Percentiles rank a stretch among this genome's conserved stretches.
These are phyloP conservation scores for Himalopsyche phryganea DNA, from an alignment of 1,140 invertebrate genomes.

Conservation along the genomic window DNA sequence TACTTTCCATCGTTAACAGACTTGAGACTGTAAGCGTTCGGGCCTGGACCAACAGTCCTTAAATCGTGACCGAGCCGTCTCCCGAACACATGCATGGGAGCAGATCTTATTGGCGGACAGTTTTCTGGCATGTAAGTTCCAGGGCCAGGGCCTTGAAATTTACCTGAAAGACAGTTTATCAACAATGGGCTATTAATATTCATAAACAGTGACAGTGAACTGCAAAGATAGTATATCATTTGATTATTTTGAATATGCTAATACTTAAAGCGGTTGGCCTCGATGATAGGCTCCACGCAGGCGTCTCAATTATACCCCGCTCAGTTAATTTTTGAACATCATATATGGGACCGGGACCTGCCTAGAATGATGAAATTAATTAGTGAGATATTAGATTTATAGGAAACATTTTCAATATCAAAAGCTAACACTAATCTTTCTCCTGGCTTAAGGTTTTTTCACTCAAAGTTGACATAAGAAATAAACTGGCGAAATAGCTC, in stretches of 20 bases:
- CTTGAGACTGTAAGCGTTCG: slow-evolving; percentile 57
- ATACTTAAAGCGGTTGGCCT: too few relatives aligned
- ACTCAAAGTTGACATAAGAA: too few relatives aligned
- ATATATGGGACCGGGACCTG: slow-evolving; percentile 53
- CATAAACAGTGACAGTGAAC: slow-evolving; percentile 24
- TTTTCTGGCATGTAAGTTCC: slow-evolving; percentile 53
- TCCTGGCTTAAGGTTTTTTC: too few relatives aligned
- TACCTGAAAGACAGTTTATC: slow-evolving; percentile 11
- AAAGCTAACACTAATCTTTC: too few relatives aligned
- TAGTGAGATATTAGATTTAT: too few relatives aligned
- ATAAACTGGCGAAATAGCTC: too few relatives aligned
- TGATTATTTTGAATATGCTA: too few relatives aligned
- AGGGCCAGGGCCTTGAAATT: slow-evolving; percentile 48
- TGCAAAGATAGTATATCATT: neutral
- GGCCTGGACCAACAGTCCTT: slow-evolving; percentile 53
- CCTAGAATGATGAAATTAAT: too few relatives aligned
- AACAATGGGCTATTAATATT: slow-evolving; percentile 1
- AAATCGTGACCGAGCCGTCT: slow-evolving; percentile 44
- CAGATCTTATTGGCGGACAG: slow-evolving; percentile 47
- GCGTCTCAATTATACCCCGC: slow-evolving; percentile 46
- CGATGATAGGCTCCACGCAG: slow-evolving; percentile 53
- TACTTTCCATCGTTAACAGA: slow-evolving; percentile 42
- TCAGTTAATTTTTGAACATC: slow-evolving; percentile 46
- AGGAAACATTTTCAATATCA: too few relatives aligned
- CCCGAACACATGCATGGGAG: slow-evolving; percentile 56